Base-by-base conservation (phyloP, 2,797 vertebrate genomes). In the Lophotriccus pileatus region DNA sequence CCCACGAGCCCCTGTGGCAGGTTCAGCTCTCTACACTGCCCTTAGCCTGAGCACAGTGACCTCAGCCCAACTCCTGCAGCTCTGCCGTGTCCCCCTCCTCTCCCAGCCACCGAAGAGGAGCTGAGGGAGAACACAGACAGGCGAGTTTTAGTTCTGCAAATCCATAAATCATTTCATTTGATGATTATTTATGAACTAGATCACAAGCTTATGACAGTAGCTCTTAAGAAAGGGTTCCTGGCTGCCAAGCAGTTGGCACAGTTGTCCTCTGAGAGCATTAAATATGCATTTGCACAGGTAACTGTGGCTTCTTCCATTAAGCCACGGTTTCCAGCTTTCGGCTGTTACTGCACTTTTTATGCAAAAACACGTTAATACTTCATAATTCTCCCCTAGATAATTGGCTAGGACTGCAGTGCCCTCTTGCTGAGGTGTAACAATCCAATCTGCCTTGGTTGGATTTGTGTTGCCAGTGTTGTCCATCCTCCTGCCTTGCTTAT, bases 171-270 rank as follows among this genome's bases (percentile, higher is more conserved):
- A 80, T 77, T 89, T 87, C 14, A 74, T 95, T 92, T 21, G 9
- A 82, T 91, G 84, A 85, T 93, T 95, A 91, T 94, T 96, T 96
- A 90, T 94, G 81, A 95, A 77, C 74, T 63, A 74, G 67, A 83
- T 92, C 94, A 85, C 72, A 94, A 74, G 84, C 66, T 90, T 93
- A 16, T 56, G 66, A 53, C 44, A 87, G 84, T 60, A 85, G 78
- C 75, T 92, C 58, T 83, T 94, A 80, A 84, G 78, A 53, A 88
- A 23, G 64, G 63, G 72, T 41, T 95, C 52, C 80, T 89, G 91
- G 55, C 89, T 92, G 70, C 67, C 3, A 32, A 95, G 78, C 73
- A 82, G 78, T 94, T 94, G 87, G 81, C 68, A 49, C 6, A 74
- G 81, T 15, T 89, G 72, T 83, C 84, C 89, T 87, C 52, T 24